phyloP scores from a whole-genome alignment of 2,888 invertebrate species.

The Bedellia somnulentella region DNA sequence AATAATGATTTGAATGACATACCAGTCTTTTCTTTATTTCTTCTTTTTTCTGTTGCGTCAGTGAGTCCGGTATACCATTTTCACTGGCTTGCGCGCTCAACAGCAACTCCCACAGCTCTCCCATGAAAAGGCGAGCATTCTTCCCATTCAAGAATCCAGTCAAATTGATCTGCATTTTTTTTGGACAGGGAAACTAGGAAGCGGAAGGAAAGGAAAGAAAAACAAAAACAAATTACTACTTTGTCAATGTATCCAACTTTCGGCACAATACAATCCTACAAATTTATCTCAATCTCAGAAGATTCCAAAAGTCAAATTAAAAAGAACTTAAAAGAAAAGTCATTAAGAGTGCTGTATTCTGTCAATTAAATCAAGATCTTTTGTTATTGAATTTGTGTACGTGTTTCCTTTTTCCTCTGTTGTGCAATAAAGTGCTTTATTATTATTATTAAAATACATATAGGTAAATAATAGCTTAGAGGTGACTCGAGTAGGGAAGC shows the following conservation, averaged over 20 bases:
- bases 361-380: too few relatives aligned
- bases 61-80: slow-evolving; percentile 91
- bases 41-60: slow-evolving; percentile 95
- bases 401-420: too few relatives aligned
- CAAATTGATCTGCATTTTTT: slow-evolving; percentile 99
- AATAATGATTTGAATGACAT: too few relatives aligned
- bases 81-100: slow-evolving; percentile 94
- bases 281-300: too few relatives aligned
- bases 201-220: slow-evolving; percentile 45
- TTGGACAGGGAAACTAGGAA: slow-evolving; percentile 90
- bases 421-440: too few relatives aligned
- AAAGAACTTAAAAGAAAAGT: slow-evolving; percentile 22
- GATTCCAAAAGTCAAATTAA: slow-evolving; percentile 9
- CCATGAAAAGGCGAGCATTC: slow-evolving; percentile 96
- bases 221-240: slow-evolving; percentile 27
- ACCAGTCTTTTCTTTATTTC: slow-evolving; percentile 91
- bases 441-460: too few relatives aligned
- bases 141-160: slow-evolving; percentile 98
- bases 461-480: too few relatives aligned
- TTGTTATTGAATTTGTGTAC: too few relatives aligned
- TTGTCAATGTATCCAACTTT: slow-evolving; percentile 11
- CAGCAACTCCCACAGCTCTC: slow-evolving; percentile 93
- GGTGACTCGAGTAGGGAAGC: background rate
- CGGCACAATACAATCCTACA: slow-evolving; percentile 12
- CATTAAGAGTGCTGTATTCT: slow-evolving; percentile 30